Evolutionary conservation across 2,113 vertebrate genomes (phyloP).

Genomic region (Fulmarus glacialis): DNA sequence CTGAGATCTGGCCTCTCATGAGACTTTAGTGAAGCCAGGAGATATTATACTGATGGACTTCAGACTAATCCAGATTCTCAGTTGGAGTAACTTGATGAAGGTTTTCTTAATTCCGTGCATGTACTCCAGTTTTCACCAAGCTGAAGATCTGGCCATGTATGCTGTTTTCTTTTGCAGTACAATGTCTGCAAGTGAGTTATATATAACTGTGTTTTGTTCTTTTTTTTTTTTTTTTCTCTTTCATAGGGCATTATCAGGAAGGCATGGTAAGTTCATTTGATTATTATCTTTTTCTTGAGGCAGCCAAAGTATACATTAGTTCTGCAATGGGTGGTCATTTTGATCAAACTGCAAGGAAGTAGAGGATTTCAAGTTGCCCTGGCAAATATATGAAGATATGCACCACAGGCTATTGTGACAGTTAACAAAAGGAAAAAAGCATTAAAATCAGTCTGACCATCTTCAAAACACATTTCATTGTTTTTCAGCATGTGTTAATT

Average conservation of each 20-base stretch:
- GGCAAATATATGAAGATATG: background rate
- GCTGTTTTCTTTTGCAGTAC: background rate
- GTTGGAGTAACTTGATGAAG: background rate
- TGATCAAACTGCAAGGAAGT: background rate
- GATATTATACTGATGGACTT: background rate
- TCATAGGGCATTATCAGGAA: conserved; percentile 90
- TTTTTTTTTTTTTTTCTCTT: background rate
- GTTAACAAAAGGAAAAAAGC: background rate
- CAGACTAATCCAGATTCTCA: background rate
- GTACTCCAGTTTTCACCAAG: background rate
- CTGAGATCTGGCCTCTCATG: background rate
- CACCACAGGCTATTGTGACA: background rate
- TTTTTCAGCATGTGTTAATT: background rate
- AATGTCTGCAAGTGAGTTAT: background rate
- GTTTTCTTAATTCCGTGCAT: background rate
- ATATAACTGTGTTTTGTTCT: background rate
- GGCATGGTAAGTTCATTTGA: conserved; percentile 85
- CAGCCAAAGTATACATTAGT: background rate
- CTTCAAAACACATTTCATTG: conserved; percentile 1
- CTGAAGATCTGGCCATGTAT: background rate
- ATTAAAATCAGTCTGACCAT: background rate
- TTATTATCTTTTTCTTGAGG: background rate
- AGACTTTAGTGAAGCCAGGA: background rate
- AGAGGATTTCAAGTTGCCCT: background rate
- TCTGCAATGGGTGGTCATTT: background rate